Base-by-base conservation (phyloP, 2,888 invertebrate species). In the Drosophila barbarae region DNA sequence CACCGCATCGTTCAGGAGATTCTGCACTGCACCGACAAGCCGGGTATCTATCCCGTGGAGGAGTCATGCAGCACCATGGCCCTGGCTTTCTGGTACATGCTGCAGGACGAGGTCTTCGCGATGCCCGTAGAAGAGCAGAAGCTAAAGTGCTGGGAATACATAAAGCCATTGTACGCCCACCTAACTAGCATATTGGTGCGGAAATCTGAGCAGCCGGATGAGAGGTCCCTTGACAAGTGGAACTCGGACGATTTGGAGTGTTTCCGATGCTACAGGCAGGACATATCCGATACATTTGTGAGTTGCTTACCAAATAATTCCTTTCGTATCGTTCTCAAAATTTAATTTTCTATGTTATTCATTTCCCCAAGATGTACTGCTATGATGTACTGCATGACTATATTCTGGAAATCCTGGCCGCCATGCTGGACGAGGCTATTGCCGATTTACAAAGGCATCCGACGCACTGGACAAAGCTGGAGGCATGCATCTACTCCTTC, bases 81-180 rank as follows among this genome's bases (percentile, higher is more conserved):
- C 0, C 94, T 97, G 90, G 95, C 95, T 4, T 96, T 97, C 89
- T 98, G 98, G 98, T 98, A 96, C 87, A 93, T 95, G 58, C 89
- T 98, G 54, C 97, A 98, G 50, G 89, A 89, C 66, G 89, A 89
- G 77, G 88, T 89, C 6, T 87, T 89, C 58, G 86, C 88, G 34
- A 86, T 89, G 81, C 82, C 73, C 26, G 73, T 78, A 21, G 84
- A 84, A 23, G 86, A 88, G 44, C 81, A 87, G 26, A 86, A 87
- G 57, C 76, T 74, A 9, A 87, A 88, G 58, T 88, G 88, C 60
- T 86, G 87, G 77, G 90, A 91, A 51, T 88, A 92, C 69, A 91
- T 97, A 85, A 93, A 93, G 73, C 95, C 95, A 0, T 92, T 96
- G 69, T 98, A 96, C 89, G 92, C 94, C 8, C 93, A 94, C 63